Evolutionary conservation across 2,113 vertebrate species (phyloP).

Genomic region (Psammodynastes pulverulentus): DNA sequence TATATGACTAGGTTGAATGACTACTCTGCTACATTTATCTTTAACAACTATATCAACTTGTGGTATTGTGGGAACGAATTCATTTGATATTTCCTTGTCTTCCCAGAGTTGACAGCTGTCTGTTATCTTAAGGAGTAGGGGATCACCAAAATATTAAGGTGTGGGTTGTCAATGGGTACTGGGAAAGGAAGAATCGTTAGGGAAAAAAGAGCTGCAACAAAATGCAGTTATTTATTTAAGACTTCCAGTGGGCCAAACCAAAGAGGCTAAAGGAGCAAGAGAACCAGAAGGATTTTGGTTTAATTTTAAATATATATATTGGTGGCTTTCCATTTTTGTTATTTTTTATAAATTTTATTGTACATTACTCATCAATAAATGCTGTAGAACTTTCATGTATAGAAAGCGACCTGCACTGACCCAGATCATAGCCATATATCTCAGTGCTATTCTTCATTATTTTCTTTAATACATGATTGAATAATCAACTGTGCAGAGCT

Average conservation of each 20-base stretch:
- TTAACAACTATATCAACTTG: not conserved
- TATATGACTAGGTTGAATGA: not conserved
- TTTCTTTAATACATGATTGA: not conserved
- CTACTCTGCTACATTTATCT: not conserved
- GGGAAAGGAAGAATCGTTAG: not conserved
- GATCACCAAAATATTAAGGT: not conserved
- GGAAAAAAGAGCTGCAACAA: not conserved
- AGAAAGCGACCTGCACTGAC: not conserved
- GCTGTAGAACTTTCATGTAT: not conserved
- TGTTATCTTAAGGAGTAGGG: not conserved
- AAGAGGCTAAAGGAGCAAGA: not conserved
- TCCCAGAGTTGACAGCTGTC: not conserved
- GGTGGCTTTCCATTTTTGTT: not conserved
- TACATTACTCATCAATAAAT: not conserved
- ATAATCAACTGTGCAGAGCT: not conserved
- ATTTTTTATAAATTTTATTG: not conserved
- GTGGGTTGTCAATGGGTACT: not conserved
- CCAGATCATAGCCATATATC: not conserved
- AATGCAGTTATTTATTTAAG: not conserved
- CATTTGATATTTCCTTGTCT: not conserved
- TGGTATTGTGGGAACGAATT: not conserved
- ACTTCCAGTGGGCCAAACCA: not conserved
- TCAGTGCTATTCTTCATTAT: not conserved
- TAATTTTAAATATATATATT: not conserved
- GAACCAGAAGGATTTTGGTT: not conserved